A percentile compares a stretch with the other conserved stretches of the same genome.
These are phyloP conservation scores for Ectropis crepuscularia DNA, from an alignment of 2,888 invertebrate species.

Conservation along the genomic window DNA sequence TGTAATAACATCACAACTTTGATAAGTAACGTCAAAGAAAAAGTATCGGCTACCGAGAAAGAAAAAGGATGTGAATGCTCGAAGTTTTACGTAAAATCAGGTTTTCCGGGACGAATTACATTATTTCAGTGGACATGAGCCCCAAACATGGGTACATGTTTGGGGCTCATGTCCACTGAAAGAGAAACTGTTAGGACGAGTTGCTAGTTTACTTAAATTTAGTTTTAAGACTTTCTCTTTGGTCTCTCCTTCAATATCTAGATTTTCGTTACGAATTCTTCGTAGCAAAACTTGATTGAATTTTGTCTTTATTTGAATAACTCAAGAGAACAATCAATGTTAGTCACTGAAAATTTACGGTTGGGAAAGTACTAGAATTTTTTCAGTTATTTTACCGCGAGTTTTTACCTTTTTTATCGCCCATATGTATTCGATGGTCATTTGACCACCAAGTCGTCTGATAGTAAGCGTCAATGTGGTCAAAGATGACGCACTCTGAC, in stretches of 20 bases:
- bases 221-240: constrained; percentile 26
- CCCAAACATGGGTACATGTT: too few species aligned
- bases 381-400: background rate
- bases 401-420: too few species aligned
- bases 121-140: too few species aligned
- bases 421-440: too few species aligned
- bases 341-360: background rate
- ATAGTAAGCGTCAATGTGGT: too few species aligned
- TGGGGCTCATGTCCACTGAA: constrained; percentile 31
- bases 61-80: constrained; percentile 36
- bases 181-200: constrained; percentile 28
- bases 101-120: constrained; percentile 34
- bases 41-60: constrained; percentile 35
- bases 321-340: background rate
- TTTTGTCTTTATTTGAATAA: constrained; percentile 3
- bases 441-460: too few species aligned
- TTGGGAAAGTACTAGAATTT: background rate
- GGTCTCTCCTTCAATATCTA: constrained; percentile 4
- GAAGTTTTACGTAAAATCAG: constrained; percentile 37
- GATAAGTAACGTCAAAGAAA: constrained; percentile 40
- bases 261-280: background rate
- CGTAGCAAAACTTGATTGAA: background rate
- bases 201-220: constrained; percentile 24
- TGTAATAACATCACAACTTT: constrained; percentile 39
- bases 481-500: too few species aligned